These are phyloP conservation scores for Brenthis hecate DNA, from an alignment of 2,888 invertebrate genomes.

Conservation along the genomic window DNA sequence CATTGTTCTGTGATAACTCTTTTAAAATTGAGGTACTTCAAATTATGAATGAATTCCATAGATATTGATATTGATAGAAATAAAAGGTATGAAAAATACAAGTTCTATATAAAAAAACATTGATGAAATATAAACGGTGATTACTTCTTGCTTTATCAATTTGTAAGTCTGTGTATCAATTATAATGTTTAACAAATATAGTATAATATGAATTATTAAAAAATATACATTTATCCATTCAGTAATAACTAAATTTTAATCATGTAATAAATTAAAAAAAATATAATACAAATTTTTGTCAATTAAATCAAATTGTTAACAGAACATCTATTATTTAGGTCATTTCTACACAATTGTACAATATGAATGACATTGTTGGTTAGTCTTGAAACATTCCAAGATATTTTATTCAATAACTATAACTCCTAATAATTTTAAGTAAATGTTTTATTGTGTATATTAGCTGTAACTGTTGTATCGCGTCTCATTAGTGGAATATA, in stretches of 20 bases:
- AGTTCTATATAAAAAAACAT: too few species aligned
- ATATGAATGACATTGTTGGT: constrained; percentile 34
- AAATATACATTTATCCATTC: too few species aligned
- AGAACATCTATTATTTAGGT: constrained; percentile 13
- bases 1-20: constrained; percentile 81
- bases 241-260: too few species aligned
- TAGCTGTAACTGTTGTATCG: constrained; percentile 73
- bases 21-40: constrained; percentile 78
- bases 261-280: background rate
- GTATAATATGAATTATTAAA: too few species aligned
- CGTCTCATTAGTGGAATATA: constrained; percentile 69
- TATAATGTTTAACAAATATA: too few species aligned
- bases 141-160: too few species aligned
- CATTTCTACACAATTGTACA: background rate
- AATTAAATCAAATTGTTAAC: too few species aligned
- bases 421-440: constrained; percentile 53
- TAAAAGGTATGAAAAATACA: too few species aligned
- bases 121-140: too few species aligned
- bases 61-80: background rate
- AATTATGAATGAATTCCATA: constrained; percentile 47
- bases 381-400: constrained; percentile 63
- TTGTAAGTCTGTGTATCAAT: too few species aligned
- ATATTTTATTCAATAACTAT: constrained; percentile 55
- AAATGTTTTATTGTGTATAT: constrained; percentile 47
- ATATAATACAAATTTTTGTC: background rate